Conservation (phyloP, 2,797 vertebrate species). For the Acropternis orthonyx region DNA sequence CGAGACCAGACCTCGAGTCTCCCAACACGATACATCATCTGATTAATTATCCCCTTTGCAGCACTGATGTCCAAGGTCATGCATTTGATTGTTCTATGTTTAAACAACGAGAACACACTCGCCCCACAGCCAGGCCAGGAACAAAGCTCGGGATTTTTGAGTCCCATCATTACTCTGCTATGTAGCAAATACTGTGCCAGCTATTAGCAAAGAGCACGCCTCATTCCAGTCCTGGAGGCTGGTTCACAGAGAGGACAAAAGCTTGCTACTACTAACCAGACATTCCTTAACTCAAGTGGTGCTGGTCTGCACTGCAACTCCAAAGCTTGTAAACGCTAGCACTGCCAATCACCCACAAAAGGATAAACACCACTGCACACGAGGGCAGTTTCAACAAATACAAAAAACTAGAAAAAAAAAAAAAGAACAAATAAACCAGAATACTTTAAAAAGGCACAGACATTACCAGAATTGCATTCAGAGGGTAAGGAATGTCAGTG, state of each 20-base stretch:
- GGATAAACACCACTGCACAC: neutral
- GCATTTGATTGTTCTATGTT: constrained; percentile 22
- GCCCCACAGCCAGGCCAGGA: neutral
- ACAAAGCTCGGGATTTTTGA: constrained; percentile 16
- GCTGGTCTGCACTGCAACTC: neutral
- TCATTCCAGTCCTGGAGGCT: constrained; percentile 29
- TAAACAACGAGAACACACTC: neutral
- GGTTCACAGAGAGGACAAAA: constrained; percentile 60
- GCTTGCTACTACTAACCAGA: constrained; percentile 43
- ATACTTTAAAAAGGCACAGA: neutral
- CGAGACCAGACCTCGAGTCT: neutral
- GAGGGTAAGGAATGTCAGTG: neutral
- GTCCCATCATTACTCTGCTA: constrained; percentile 46
- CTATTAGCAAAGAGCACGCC: constrained; percentile 28
- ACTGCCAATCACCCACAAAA: neutral
- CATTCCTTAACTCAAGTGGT: constrained; percentile 46
- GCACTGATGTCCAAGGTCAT: constrained; percentile 3
- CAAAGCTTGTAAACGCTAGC: neutral
- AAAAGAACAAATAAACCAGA: neutral
- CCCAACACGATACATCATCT: neutral
- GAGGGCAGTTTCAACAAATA: neutral
- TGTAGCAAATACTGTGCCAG: constrained; percentile 23
- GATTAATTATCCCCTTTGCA: constrained; percentile 20
- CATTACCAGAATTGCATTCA: neutral
- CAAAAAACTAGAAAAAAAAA: neutral